phyloP scores from a whole-genome alignment of 2,888 invertebrate species.

The Volucella inflata region DNA sequence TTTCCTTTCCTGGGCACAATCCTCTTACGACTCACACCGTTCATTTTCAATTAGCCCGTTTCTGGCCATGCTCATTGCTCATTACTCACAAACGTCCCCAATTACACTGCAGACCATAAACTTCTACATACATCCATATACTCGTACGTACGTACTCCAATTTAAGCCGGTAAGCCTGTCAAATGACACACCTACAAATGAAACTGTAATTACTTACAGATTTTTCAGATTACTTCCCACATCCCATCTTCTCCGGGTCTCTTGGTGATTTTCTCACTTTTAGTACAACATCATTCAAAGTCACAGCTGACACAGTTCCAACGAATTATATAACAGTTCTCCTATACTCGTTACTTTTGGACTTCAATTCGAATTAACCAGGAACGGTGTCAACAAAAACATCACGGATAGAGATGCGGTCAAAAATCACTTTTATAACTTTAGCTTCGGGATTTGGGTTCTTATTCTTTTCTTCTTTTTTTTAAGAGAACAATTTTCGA shows the following conservation, averaged over 20 bases:
- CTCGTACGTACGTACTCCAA: no score
- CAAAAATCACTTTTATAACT: constrained; percentile 32
- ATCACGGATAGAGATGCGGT: not conserved
- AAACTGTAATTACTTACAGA: constrained; percentile 41
- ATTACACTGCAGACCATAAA: not conserved
- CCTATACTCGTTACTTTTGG: not conserved
- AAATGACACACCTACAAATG: constrained; percentile 26
- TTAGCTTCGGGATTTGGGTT: constrained; percentile 18
- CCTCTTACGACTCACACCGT: constrained; percentile 43
- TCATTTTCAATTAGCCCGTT: not conserved
- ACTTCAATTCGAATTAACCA: not conserved
- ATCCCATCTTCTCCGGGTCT: constrained; percentile 44
- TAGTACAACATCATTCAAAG: constrained; percentile 19
- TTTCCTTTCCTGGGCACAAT: constrained; percentile 20
- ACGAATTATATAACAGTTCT: constrained; percentile 35
- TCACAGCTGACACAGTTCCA: constrained; percentile 47
- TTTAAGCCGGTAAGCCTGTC: constrained; percentile 8
- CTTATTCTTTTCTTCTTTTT: constrained; percentile 27
- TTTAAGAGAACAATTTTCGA: constrained; percentile 5
- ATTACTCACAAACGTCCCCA: not conserved
- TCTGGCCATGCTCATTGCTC: no score
- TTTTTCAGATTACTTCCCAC: constrained; percentile 40
- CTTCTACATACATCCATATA: not conserved
- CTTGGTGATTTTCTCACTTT: constrained; percentile 16
- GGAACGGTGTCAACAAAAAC: not conserved